These are phyloP conservation scores for Pipistrellus nathusii DNA, from an alignment of 2,797 vertebrate genomes.

Conservation along the genomic window DNA sequence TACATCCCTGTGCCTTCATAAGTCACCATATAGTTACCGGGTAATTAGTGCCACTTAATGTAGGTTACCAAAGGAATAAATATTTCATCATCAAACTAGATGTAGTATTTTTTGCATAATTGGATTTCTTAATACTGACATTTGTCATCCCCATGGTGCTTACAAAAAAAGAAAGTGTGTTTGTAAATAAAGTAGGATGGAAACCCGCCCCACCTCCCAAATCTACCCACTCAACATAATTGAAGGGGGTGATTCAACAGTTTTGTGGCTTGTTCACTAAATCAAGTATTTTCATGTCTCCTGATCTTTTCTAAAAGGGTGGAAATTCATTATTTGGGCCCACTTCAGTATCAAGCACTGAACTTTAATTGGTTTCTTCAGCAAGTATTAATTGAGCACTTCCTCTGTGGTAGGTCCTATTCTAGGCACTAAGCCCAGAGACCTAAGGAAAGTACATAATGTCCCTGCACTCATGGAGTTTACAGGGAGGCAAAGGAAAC, in stretches of 20 bases:
- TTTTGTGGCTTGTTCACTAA: background rate
- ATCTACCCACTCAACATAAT: background rate
- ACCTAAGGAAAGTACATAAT: background rate
- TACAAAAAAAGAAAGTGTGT: no score
- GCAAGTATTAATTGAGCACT: background rate
- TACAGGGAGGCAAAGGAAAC: background rate
- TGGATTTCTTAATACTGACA: conserved; percentile 91
- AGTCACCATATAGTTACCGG: conserved; percentile 90
- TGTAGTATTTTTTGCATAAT: conserved; percentile 96
- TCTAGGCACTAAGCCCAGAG: background rate
- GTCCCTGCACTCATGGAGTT: background rate
- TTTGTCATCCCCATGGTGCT: conserved; percentile 86
- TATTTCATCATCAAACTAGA: conserved; percentile 90
- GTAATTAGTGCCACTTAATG: conserved; percentile 91
- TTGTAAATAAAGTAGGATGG: no score
- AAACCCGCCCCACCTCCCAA: no score
- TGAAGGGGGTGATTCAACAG: background rate
- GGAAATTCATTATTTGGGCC: background rate
- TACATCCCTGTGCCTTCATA: conserved; percentile 89
- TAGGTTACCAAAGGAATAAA: conserved; percentile 93
- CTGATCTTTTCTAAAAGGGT: background rate
- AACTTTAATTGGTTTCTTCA: background rate
- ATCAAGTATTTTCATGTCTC: background rate
- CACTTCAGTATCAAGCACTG: background rate
- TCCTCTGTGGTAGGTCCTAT: background rate